A percentile compares a stretch with the other conserved stretches of the same genome.
Conservation (phyloP, 2,797 vertebrate genomes). For the Linurgus olivaceus region DNA sequence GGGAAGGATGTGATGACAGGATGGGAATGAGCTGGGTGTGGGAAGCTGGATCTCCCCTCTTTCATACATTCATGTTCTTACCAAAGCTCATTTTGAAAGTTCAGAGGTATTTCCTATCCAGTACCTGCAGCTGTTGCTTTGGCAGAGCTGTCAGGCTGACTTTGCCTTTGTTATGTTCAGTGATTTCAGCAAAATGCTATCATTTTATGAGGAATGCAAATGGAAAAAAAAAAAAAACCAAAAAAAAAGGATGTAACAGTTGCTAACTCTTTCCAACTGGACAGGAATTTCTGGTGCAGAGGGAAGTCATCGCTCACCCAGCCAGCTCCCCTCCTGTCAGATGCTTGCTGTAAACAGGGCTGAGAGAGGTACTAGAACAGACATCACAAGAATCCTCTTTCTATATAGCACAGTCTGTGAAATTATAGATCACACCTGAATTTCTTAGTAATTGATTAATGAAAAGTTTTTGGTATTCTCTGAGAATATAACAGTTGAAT, state of each 20-base stretch:
- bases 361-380: neutral
- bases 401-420: neutral
- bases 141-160: neutral
- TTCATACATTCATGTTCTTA: rapidly evolving
- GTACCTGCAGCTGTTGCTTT: slow-evolving; percentile 39
- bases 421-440: neutral
- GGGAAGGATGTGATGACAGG: neutral
- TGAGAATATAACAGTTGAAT: neutral
- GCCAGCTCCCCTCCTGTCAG: neutral
- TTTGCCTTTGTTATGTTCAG: slow-evolving; percentile 8
- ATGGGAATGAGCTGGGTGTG: neutral
- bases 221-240: neutral
- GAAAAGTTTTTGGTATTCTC: neutral
- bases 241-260: neutral
- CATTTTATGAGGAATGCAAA: neutral
- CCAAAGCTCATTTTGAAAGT: neutral
- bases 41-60: neutral
- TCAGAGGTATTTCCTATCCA: neutral
- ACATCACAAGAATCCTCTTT: neutral
- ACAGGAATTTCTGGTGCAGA: neutral
- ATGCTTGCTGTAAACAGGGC: neutral
- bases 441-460: neutral
- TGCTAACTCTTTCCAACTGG: neutral
- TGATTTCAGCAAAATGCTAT: neutral
- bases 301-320: neutral